Conservation (phyloP, 2,113 vertebrate species). For the Arenaria interpres region DNA sequence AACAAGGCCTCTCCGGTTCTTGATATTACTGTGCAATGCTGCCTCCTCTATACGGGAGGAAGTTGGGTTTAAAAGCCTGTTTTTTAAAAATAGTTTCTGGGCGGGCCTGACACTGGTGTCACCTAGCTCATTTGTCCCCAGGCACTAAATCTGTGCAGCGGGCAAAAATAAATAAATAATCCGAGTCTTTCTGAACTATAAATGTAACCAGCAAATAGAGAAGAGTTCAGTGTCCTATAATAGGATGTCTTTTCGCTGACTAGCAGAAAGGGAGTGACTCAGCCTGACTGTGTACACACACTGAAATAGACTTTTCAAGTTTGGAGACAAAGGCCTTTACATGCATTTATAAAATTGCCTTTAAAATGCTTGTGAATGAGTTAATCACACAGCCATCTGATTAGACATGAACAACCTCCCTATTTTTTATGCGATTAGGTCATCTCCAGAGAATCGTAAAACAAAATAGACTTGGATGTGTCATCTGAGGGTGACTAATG, state of each 20-base stretch:
- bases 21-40: neutral
- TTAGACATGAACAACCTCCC: constrained; percentile 36
- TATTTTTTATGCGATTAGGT: constrained; percentile 48
- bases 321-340: constrained; percentile 65
- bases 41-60: neutral
- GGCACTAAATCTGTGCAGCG: neutral
- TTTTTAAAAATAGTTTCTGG: constrained; percentile 42
- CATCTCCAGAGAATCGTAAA: constrained; percentile 43
- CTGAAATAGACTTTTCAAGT: constrained; percentile 61
- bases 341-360: constrained; percentile 61
- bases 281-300: constrained; percentile 31
- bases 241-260: constrained; percentile 54
- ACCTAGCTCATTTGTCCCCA: constrained; percentile 33
- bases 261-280: constrained; percentile 60
- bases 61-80: neutral
- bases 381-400: constrained; percentile 56
- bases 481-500: constrained; percentile 34
- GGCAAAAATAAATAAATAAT: constrained; percentile 22
- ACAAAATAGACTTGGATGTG: constrained; percentile 36
- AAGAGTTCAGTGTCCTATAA: constrained; percentile 39
- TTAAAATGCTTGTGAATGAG: constrained; percentile 55
- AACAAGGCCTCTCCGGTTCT: neutral
- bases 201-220: constrained; percentile 41
- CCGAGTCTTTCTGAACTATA: constrained; percentile 17
- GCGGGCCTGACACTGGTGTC: constrained; percentile 53